Evolutionary conservation across 2,888 invertebrate genomes (phyloP), one percentile per base, ranked within the genome.

Genomic region (Drymonia ruficornis): DNA sequence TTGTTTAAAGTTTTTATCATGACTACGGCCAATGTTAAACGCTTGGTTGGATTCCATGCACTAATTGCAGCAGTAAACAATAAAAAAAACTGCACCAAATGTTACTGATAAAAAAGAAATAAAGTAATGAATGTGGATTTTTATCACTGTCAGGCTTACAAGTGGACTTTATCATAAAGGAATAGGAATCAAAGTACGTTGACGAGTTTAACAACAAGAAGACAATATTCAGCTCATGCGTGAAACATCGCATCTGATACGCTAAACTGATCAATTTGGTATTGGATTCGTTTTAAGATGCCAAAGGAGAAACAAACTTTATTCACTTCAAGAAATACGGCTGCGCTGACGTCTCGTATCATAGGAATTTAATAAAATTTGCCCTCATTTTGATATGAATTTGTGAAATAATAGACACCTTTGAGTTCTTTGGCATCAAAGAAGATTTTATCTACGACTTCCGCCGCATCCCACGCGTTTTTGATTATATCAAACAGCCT

Each of bases 401-500:
- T 43, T 18, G 15, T 28, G 19, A 28, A 29, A 47, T 40, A 45
- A 23, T n/a, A 5, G 49, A 56, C 46, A 52, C 52, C 59, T 61
- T 63, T 48, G 50, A 49, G 58, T 50, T 65, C 49, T 59, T 67
- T 52, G 13, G 36, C 50, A 61, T 53, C 56, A 63, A 63, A 65
- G 65, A 69, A 63, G 65, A 65, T 64, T 70, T 62, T 65, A 61
- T 57, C 61, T 59, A 60, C 52, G 52, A 62, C 58, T 70, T 70
- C 68, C 63, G 56, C 67, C 61, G 56, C 72, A 47, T 57, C 76
- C 74, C 71, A 78, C 76, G 53, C 66, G 7, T 56, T 63, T 61
- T 55, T 60, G 55, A 61, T 62, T 62, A 59, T 57, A 47, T 55
- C 59, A 23, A 61, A 53, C 51, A 48, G 56, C 47, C 55, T 53